Evolutionary conservation across 2,888 invertebrate genomes (phyloP).

Genomic region (Apodemia zela): DNA sequence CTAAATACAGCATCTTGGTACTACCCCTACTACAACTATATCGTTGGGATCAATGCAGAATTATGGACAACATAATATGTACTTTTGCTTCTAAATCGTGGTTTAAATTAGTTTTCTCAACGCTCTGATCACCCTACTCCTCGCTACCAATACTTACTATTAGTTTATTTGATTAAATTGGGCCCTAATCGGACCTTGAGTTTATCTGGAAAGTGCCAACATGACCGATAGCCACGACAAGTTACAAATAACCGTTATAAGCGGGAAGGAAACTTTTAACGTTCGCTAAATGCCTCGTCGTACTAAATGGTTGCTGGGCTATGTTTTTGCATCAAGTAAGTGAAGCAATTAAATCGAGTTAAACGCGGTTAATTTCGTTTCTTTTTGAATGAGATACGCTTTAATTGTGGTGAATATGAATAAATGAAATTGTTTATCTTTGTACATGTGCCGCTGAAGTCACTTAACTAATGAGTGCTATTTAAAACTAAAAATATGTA

Average conservation of each 20-base stretch:
- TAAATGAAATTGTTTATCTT: slow-evolving; percentile 25
- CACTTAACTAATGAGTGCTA: neutral
- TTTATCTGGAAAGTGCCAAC: neutral
- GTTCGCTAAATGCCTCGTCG: slow-evolving; percentile 3
- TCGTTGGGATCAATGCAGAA: too few species aligned
- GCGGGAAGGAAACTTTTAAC: slow-evolving; percentile 19
- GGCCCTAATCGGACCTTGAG: too few species aligned
- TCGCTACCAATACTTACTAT: too few species aligned
- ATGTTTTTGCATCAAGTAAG: slow-evolving; percentile 23
- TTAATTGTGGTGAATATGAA: slow-evolving; percentile 27
- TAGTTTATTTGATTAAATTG: too few species aligned
- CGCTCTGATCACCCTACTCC: too few species aligned
- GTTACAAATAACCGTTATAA: slow-evolving; percentile 22
- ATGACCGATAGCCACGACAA: neutral
- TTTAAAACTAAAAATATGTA: neutral
- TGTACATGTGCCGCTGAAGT: slow-evolving; percentile 21
- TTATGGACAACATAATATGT: too few species aligned
- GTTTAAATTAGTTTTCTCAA: too few species aligned
- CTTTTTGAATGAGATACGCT: slow-evolving; percentile 24
- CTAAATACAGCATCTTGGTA: too few species aligned
- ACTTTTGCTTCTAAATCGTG: too few species aligned
- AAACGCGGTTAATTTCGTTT: slow-evolving; percentile 22
- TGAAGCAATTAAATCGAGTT: slow-evolving; percentile 24
- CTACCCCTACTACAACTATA: too few species aligned
- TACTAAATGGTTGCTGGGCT: slow-evolving; percentile 8